Base-by-base conservation (phyloP, 2,113 vertebrate genomes). In the Salvelinus fontinalis region DNA sequence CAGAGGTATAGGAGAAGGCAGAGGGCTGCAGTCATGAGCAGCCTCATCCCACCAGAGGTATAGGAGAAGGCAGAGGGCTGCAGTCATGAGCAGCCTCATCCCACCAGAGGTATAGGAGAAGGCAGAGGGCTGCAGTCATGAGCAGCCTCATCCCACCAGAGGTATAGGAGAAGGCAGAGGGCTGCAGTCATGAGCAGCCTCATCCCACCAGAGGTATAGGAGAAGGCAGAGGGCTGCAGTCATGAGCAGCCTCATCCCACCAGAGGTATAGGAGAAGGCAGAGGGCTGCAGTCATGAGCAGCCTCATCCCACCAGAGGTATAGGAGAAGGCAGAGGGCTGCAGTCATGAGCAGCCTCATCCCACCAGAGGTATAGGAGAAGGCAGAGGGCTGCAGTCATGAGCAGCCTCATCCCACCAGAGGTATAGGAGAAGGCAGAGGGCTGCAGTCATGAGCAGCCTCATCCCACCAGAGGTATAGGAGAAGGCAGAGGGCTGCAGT, bases 81-180 rank as follows among this genome's bases (percentile, higher is more conserved):
- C 3, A 51, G 51, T 14, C 51, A 44, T 0, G 77, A 59, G 87
- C 83, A 81, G 83, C 70, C 76, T 34, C 74, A 24, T 60, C 27
- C 80, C 69, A 79, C 74, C 29, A 27, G 67, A 68, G 12, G 8
- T 39, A 74, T 60, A 48, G 80, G 54, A 24, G 18, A 14, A 31
- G 75, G 67, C 68, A 34, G 24, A 29, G 24, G 66, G 67, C 73
- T 60, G 59, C 3, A 51, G 51, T 14, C 51, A 44, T 0, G 77
- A 59, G 87, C 83, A 81, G 83, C 70, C 76, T 34, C 74, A 24
- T 60, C 27, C 80, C 69, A 79, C 74, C 29, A 27, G 67, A 68
- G 12, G 8, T 39, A 74, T 60, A 48, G 80, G 54, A 24, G 18
- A 14, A 31, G 75, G 67, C 68, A 34, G 24, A 29, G 24, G 66